Evolutionary conservation across 1,140 invertebrate species (phyloP), one percentile per base, ranked within the genome.

Genomic region (Anoplolepis gracilipes): DNA sequence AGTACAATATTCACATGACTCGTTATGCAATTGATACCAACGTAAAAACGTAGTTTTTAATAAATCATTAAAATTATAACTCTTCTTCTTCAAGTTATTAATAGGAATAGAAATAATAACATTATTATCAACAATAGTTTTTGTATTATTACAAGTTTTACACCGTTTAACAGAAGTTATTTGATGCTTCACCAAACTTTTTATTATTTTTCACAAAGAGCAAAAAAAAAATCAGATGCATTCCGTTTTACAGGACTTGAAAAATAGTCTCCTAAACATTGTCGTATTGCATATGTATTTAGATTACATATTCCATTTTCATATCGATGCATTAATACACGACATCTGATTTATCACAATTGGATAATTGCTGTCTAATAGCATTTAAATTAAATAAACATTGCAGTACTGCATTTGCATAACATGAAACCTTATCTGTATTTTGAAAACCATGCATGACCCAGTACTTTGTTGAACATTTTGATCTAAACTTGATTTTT

Each of bases 241-340:
- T 61, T 13, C 30, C 10, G 28, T 61, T 30, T 61, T 30, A 16
- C 25, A 1, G 1, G 1, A 4, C 2, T 61, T 2, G 25, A 61
- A 30, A 30, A 61, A 30, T 61, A 16, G 16, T 61, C 28, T 61
- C 59, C 59, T 61, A 61, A 61, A 61, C 13, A 61, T 61, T 61
- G 59, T 3, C 59, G 59, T 33, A 61, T 16, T 61, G 11, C 25
- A 19, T 30, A 19, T 19, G 59, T 61, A 30, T 61, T 61, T 16
- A 61, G 5, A 61, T 30, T 30, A 16, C 4, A 3, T 13, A 61
- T 61, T 61, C 11, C 57, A 30, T 30, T 61, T 61, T 61, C 57
- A 16, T 61, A 61, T 61, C 57, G 4, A 61, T 28, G 25, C 25
- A 13, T 13, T 61, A 61, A 61, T 28, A 25, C 28, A 25, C 25